Base-by-base conservation (phyloP, 2,888 invertebrate species). In the Brenthis hecate region DNA sequence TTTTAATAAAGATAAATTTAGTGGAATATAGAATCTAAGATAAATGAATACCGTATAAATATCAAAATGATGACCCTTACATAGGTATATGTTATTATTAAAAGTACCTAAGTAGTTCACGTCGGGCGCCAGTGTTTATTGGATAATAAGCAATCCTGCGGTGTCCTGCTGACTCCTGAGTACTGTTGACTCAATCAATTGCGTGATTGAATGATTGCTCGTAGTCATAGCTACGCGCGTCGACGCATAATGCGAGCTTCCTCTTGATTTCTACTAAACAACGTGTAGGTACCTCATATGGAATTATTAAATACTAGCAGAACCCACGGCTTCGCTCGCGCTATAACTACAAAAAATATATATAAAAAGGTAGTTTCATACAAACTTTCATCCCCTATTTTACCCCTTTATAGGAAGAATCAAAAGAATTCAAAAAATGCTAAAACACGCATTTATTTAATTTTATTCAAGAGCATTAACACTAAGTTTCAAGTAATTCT, bases 131-230 rank as follows among this genome's bases (percentile, higher is more conserved):
- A 80, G 80, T 81, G 84, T 82, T 83, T 84, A 90, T 91, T 88
- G 85, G 81, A 88, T 90, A 89, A 90, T 86, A 84, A 85, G 81
- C 78, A 80, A 86, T 88, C 87, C 82, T 81, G 81, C 78, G 83
- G 81, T 85, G 79, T 78, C 80, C 75, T 28, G 66, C 16, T 43
- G 55, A 36, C 43, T 66, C 65, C 58, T 36, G 66, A 78, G 81
- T 82, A 13, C 62, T 53, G 57, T 55, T 74, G 81, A 78, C 81
- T 82, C 80, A 79, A 87, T 86, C 85, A 88, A 88, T 88, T 90
- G 79, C 69, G 73, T 81, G 80, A 83, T 82, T 82, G 79, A 76
- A 81, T 81, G 80, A 80, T 81, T 90, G 82, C 84, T 79, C 77
- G 82, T 82, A 80, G 84, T 84, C 85, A 85, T 84, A 83, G 82